phyloP scores from a whole-genome alignment of 2,797 vertebrate species.

The Cyprinella venusta region DNA sequence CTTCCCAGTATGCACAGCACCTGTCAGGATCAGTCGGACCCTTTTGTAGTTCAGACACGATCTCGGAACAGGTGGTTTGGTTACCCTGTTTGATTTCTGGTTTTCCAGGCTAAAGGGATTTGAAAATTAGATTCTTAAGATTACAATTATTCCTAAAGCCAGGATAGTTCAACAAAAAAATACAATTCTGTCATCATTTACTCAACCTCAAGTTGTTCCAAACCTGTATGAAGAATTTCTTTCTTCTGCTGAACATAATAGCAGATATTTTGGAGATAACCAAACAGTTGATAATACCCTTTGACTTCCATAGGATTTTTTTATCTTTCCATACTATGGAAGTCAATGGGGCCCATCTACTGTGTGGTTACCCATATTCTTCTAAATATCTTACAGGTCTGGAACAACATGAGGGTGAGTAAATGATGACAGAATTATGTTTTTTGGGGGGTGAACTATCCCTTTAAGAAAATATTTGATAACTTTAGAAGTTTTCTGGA shows the following conservation, averaged over 20 bases:
- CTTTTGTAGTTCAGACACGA: constrained; percentile 1
- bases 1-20: constrained; percentile 40
- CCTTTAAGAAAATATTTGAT: too few relatives aligned
- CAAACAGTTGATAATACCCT: not conserved
- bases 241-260: not conserved
- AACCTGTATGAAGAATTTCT: not conserved
- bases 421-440: not conserved
- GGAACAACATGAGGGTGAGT: not conserved
- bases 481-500: not conserved
- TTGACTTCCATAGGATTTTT: too few relatives aligned
- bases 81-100: constrained; percentile 13
- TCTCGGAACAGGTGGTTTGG: constrained; percentile 31
- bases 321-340: too few relatives aligned
- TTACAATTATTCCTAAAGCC: not conserved
- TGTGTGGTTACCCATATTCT: too few relatives aligned
- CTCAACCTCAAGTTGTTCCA: not conserved
- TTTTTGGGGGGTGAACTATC: not conserved
- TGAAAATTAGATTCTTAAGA: not conserved
- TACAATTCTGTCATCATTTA: not conserved
- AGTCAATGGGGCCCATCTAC: not conserved
- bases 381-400: not conserved
- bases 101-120: not conserved
- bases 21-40: constrained; percentile 36
- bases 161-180: not conserved
- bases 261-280: not conserved